Base-by-base conservation (phyloP, 2,888 invertebrate species). In the Girardia tigrina region DNA sequence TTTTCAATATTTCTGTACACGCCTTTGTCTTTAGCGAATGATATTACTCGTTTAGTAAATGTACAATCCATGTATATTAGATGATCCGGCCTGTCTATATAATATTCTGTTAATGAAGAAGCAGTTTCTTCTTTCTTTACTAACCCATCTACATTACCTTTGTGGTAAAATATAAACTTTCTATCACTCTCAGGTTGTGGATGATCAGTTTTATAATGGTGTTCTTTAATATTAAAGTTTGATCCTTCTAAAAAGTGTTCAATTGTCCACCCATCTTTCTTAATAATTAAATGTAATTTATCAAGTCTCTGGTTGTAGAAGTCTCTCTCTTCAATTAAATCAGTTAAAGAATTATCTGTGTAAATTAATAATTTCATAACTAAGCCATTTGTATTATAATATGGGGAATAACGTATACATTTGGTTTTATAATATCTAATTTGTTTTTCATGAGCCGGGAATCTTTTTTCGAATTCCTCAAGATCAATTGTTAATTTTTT, bases 111-210 rank as follows among this genome's bases (percentile, higher is more conserved):
- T 82, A 84, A 82, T 73, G 81, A 81, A 28, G 79, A 78, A 0
- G 82, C 81, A 1, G 82, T 83, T 78, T 84, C 84, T n/a, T 81
- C 80, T 29, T 83, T 79, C 74, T 81, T 82, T 27, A 80, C 83
- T 42, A 92, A 85, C 1, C 90, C 89, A 81, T 92, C 91, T 4
- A 88, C 82, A 0, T 91, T 87, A 0, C 89, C 88, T 77, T 84
- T 81, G 80, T 85, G 79, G 80, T 87, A 88, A 82, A 87, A 88
- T 76, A 78, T 85, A 84, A 75, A 87, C 83, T 90, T 85, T 78
- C 88, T 86, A 78, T 88, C 83, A 77, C 80, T 84, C 78, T 84
- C 84, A 12, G 82, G 80, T 0, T 81, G 83, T 1, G 82, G 81
- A 23, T 79, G 80, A 71, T 80, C 81, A 26, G 81, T 80, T 75